A percentile compares a stretch with the other conserved stretches of the same genome.
Conservation (phyloP, 2,797 vertebrate species). For the Acipenser oxyrinchus region DNA sequence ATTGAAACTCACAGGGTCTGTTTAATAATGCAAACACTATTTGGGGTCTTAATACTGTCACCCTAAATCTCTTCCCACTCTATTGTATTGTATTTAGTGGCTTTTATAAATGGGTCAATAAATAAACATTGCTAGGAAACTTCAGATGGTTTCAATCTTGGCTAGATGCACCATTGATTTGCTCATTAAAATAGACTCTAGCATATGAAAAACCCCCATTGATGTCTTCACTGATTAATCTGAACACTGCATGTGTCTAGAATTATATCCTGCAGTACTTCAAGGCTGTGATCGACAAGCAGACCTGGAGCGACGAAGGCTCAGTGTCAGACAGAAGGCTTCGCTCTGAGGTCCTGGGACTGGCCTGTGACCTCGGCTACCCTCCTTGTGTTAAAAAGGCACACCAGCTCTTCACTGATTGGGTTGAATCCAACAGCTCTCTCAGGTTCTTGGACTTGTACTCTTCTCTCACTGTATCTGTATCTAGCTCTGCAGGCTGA, state of each 20-base stretch:
- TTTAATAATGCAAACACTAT: background rate
- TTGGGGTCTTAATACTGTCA: too few relatives aligned
- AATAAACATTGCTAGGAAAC: too few relatives aligned
- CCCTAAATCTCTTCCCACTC: too few relatives aligned
- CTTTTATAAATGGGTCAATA: too few relatives aligned
- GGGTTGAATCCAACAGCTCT: conserved; percentile 53
- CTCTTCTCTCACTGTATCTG: background rate
- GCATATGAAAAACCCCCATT: too few relatives aligned
- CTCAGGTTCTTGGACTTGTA: conserved; percentile 40
- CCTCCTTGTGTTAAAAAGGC: conserved; percentile 47
- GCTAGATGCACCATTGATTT: too few relatives aligned
- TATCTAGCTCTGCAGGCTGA: too few relatives aligned
- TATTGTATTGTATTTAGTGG: too few relatives aligned
- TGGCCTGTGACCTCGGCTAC: conserved; percentile 60
- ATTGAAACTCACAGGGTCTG: background rate
- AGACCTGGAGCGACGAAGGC: conserved; percentile 58
- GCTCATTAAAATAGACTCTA: too few relatives aligned
- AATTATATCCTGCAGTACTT: conserved; percentile 61
- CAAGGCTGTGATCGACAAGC: conserved; percentile 53
- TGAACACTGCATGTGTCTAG: conserved; percentile 28
- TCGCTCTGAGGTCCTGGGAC: conserved; percentile 48
- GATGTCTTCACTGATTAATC: background rate
- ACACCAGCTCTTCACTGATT: conserved; percentile 45
- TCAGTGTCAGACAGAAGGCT: conserved; percentile 54
- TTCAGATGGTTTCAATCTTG: too few relatives aligned